Percentiles rank a stretch among this genome's conserved stretches.
These are phyloP conservation scores for Ctenomys sociabilis DNA, from an alignment of 2,113 vertebrate species.

Conservation along the genomic window DNA sequence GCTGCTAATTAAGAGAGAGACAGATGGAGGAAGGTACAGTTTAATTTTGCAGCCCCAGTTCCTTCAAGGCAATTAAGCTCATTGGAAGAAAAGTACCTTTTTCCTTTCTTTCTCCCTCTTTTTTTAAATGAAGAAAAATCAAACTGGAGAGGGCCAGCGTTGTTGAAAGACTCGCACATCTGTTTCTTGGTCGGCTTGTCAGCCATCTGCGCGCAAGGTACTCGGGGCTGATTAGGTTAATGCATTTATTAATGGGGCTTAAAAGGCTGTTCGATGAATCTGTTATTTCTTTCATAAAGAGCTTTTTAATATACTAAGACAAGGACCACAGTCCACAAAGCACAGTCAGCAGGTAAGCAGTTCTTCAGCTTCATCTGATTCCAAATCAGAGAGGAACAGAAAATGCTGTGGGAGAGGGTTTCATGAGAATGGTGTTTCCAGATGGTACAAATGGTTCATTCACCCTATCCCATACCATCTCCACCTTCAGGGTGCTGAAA, in stretches of 20 bases:
- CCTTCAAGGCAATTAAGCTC: constrained; percentile 80
- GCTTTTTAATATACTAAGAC: constrained; percentile 49
- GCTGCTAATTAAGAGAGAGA: constrained; percentile 72
- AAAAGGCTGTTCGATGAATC: constrained; percentile 41
- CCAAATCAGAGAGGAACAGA: background rate
- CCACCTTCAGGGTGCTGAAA: background rate
- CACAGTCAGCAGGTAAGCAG: background rate
- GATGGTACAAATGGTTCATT: background rate
- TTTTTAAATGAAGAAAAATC: constrained; percentile 77
- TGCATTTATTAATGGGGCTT: constrained; percentile 71
- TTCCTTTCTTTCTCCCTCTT: constrained; percentile 64
- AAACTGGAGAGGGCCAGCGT: constrained; percentile 46
- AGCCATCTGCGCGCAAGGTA: constrained; percentile 67
- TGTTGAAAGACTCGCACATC: constrained; percentile 55
- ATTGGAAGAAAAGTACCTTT: constrained; percentile 67
- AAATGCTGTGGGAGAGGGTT: background rate
- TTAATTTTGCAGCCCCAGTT: constrained; percentile 74
- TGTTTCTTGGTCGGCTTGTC: constrained; percentile 65
- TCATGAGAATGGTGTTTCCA: background rate
- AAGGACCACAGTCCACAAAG: background rate
- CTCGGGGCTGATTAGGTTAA: constrained; percentile 75
- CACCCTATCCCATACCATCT: background rate
- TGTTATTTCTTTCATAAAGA: constrained; percentile 32
- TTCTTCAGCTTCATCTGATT: background rate
- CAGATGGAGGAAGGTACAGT: constrained; percentile 71